phyloP scores from a whole-genome alignment of 2,113 vertebrate species.

The Chaetodon trifascialis region DNA sequence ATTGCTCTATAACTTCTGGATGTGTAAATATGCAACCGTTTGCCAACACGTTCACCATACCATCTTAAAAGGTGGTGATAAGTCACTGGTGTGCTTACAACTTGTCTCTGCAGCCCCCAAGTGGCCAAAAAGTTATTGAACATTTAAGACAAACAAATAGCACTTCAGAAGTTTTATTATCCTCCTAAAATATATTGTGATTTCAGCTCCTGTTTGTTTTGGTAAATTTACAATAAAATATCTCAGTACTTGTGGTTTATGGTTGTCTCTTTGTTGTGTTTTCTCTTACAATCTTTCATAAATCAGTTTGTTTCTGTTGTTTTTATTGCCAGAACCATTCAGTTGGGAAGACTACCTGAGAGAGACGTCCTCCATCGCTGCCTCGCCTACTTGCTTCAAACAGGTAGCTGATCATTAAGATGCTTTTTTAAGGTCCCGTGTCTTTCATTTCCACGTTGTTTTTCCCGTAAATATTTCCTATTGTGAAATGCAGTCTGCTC shows the following conservation, averaged over 20 bases:
- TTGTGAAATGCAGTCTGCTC: not conserved
- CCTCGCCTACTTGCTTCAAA: slow-evolving; percentile 92
- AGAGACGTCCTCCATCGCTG: slow-evolving; percentile 90
- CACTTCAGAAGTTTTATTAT: not conserved
- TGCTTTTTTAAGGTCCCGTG: not conserved
- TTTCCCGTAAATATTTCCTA: not conserved
- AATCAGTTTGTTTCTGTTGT: not conserved
- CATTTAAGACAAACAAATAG: not conserved
- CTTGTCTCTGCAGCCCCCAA: not conserved
- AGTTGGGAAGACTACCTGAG: slow-evolving; percentile 95
- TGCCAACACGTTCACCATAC: not conserved
- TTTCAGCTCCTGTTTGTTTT: not conserved
- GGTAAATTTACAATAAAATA: not conserved
- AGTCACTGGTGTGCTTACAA: too few relatives aligned
- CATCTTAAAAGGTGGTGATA: too few relatives aligned
- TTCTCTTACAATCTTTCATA: not conserved
- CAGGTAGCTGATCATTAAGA: slow-evolving; percentile 85
- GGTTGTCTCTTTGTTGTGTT: not conserved
- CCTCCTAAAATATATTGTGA: not conserved
- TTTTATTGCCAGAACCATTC: slow-evolving; percentile 85
- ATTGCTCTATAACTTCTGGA: not conserved
- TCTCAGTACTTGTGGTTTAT: not conserved
- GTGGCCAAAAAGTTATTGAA: not conserved
- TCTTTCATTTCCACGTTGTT: not conserved
- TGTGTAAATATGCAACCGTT: not conserved